Evolutionary conservation across 2,113 vertebrate species (phyloP).

Genomic region (Acrocephalus kingi): DNA sequence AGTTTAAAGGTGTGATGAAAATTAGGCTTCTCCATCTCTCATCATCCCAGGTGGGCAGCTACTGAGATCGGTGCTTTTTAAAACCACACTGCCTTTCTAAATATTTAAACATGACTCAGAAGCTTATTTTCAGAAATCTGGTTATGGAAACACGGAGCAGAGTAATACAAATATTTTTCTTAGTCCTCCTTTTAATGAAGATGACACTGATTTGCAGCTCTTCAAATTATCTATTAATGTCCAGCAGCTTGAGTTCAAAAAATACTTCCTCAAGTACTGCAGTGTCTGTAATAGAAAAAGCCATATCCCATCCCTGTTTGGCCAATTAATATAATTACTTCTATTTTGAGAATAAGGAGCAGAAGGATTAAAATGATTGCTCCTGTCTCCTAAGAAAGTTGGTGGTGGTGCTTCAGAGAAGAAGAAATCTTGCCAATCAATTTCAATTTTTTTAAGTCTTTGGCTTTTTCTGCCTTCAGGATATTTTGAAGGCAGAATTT

Average conservation of each 20-base stretch:
- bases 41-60: neutral
- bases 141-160: neutral
- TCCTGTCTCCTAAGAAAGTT: neutral
- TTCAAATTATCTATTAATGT: neutral
- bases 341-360: neutral
- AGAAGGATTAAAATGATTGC: neutral
- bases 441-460: neutral
- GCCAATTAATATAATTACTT: neutral
- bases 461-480: neutral
- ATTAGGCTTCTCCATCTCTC: neutral
- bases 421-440: neutral
- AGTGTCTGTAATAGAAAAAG: neutral
- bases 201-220: neutral
- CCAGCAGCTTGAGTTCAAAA: neutral
- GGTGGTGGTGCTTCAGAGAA: neutral
- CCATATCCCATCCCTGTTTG: neutral
- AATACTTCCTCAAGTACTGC: neutral
- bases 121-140: neutral
- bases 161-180: neutral
- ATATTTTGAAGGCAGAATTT: neutral
- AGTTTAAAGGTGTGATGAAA: neutral
- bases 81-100: neutral
- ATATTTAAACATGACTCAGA: constrained; percentile 5
- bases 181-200: neutral
- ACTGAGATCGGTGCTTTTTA: neutral